Evolutionary conservation across 2,888 invertebrate genomes (phyloP).

Genomic region (Meiosimyza decipiens): DNA sequence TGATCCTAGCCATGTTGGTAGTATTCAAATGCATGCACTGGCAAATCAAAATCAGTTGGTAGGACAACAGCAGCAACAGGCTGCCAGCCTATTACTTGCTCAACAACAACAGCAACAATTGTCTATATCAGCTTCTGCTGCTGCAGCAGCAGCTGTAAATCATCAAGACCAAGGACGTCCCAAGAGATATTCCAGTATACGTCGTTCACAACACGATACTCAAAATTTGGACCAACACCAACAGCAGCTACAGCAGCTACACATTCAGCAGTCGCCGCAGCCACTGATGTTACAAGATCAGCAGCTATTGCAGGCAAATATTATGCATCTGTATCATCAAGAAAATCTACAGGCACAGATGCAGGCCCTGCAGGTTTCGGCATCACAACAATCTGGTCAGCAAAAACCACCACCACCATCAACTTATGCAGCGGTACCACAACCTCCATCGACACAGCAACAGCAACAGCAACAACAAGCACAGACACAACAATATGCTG

Average conservation of each 20-base stretch:
- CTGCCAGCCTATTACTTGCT: constrained; percentile 39
- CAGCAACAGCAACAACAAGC: constrained; percentile 53
- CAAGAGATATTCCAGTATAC: constrained; percentile 76
- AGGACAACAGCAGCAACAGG: constrained; percentile 48
- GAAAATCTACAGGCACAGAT: constrained; percentile 47
- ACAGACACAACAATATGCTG: constrained; percentile 54
- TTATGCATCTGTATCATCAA: constrained; percentile 49
- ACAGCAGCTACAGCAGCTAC: constrained; percentile 40
- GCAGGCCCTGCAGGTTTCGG: constrained; percentile 42
- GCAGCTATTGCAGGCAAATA: constrained; percentile 48
- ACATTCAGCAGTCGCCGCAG: constrained; percentile 40
- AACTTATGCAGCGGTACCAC: constrained; percentile 43
- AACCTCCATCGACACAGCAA: constrained; percentile 50
- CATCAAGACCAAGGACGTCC: constrained; percentile 67
- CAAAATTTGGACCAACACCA: constrained; percentile 35
- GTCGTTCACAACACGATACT: constrained; percentile 64
- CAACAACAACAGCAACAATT: constrained; percentile 48
- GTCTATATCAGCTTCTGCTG: constrained; percentile 43
- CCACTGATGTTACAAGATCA: constrained; percentile 44
- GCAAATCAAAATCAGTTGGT: constrained; percentile 59
- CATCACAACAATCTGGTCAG: constrained; percentile 45
- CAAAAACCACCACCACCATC: constrained; percentile 47
- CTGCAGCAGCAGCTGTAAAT: constrained; percentile 49
- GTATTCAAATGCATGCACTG: constrained; percentile 65
- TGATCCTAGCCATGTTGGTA: constrained; percentile 66